Base-by-base conservation (phyloP, 2,113 vertebrate genomes). In the Paracanthobrama guichenoti region DNA sequence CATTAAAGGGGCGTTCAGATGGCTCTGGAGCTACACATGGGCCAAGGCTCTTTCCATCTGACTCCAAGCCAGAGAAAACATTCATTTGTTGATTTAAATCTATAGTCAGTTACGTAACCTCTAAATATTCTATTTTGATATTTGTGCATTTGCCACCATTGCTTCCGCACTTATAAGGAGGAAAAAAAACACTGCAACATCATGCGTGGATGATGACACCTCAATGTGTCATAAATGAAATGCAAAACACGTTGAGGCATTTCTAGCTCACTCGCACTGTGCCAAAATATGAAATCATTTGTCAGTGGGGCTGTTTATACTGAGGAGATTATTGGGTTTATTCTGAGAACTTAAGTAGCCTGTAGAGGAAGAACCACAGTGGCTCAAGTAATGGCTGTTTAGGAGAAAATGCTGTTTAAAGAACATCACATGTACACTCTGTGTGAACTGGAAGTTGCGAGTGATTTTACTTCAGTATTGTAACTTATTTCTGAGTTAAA, bases 181-280 rank as follows among this genome's bases (percentile, higher is more conserved):
- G 7, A 26, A 24, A 28, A 35, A 39, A 66, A 80, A 80, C 24
- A 48, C 1, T 80, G 78, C 39, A 60, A 62, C 31, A 77, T 77
- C 53, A 77, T 42, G 77, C 44, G 44, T 64, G 78, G 42, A 66
- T 80, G 24, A 66, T 80, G 60, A 80, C 39, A 79, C 77, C 78
- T 64, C 62, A 67, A 22, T n/a, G 44, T 67, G 78, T 80, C 78
- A 31, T 80, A 31, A 80, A 80, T 80, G 60, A 80, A 67, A 66
- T 80, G 78, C 60, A 60, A 62, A 79, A 62, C 31, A 42, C 35
- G 35, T 78, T 22, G 2, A 60, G 59, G 60, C 60, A 67, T 80
- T 80, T 66, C 78, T 46, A 67, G 18, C 60, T 18, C 60, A 50
- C 78, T 79, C 6, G 9, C 42, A 22, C n/a, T 48, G 59, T 50